Base-by-base conservation (phyloP, 1,140 invertebrate species). In the Homarus americanus region DNA sequence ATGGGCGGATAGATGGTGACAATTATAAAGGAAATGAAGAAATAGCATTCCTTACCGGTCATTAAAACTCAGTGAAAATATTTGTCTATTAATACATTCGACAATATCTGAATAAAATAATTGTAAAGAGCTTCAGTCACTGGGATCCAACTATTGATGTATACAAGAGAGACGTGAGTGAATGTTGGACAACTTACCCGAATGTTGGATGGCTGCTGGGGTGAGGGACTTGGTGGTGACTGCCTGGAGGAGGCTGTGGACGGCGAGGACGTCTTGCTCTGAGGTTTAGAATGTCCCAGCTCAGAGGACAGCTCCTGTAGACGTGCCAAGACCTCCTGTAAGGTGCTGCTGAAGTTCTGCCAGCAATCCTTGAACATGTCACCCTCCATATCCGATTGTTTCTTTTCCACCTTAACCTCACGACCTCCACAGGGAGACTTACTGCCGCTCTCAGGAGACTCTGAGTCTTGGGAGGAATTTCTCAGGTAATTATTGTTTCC, bases 351-450 rank as follows among this genome's bases (percentile, higher is more conserved):
- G 85, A 91, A 93, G 78, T 93, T 91, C 49, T 86, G 80, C 92
- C 92, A 93, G 49, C 92, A 93, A 36, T 93, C 91, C 80, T 93
- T 93, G 87, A 93, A 93, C 86, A 93, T 88, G 82, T 91, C 92
- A 17, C 89, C 91, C 84, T 93, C 92, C 92, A 93, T 93, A 53
- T 87, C 91, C 4, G 92, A 92, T 40, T 91, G 92, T 1, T 79
- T 49, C 73, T 89, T 83, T 58, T 91, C 92, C 5, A 92, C 89
- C 32, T 82, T 87, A n/a, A 92, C 92, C 53, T 90, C 84, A 15
- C 82, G 90, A 28, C 83, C 83, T n/a, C 28, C 79, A 10, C 73
- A 24, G 7, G 90, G 90, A 4, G 90, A 82, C 34, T 86, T 86
- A 15, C 36, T 40, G 32, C 83, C 53, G 53, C 34, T 20, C 32